Evolutionary conservation across 2,888 invertebrate genomes (phyloP).

Genomic region (Bibio marci): DNA sequence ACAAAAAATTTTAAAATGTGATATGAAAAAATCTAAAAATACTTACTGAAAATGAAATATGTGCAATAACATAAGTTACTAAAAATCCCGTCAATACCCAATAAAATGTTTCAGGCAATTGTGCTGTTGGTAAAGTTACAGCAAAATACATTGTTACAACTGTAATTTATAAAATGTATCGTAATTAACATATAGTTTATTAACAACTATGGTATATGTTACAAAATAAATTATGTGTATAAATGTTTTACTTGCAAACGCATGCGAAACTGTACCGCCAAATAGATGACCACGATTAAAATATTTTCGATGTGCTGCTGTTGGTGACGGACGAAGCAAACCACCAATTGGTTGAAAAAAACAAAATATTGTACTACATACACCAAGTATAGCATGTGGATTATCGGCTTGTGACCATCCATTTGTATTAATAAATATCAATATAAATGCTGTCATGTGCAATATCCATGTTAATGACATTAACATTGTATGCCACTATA

Average conservation of each 20-base stretch:
- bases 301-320: constrained; percentile 47
- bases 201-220: too few relatives aligned
- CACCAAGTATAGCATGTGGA: constrained; percentile 59
- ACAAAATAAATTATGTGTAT: too few relatives aligned
- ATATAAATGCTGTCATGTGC: constrained; percentile 49
- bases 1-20: too few relatives aligned
- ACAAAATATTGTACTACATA: constrained; percentile 50
- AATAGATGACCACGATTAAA: constrained; percentile 81
- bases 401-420: constrained; percentile 32
- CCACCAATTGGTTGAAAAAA: constrained; percentile 69
- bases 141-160: constrained; percentile 80
- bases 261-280: constrained; percentile 62
- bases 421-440: constrained; percentile 47
- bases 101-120: constrained; percentile 60
- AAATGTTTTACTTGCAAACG: constrained; percentile 50
- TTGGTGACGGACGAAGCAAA: constrained; percentile 61
- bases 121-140: constrained; percentile 58
- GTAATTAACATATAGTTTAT: too few relatives aligned
- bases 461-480: constrained; percentile 61
- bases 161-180: constrained; percentile 32
- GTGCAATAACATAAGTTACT: constrained; percentile 67
- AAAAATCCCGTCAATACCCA: constrained; percentile 72
- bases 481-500: constrained; percentile 59
- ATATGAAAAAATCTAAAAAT: too few relatives aligned
- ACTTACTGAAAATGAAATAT: constrained; percentile 57